Base-by-base conservation (phyloP, 2,888 invertebrate species). In the Apotomis betuletana region DNA sequence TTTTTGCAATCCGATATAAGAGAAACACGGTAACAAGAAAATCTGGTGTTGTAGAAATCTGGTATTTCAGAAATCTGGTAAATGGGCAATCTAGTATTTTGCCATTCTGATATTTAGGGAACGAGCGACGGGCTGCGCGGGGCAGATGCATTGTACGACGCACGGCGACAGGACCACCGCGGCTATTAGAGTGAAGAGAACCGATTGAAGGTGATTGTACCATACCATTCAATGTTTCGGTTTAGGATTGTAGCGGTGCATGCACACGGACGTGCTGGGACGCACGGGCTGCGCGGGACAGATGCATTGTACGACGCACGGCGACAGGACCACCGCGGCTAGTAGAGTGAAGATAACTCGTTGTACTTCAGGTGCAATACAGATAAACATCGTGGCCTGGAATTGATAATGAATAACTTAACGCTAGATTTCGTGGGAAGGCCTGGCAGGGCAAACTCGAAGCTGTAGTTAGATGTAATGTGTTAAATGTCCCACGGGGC, bases 231-330 rank as follows among this genome's bases (percentile, higher is more conserved):
- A 15, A 79, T 70, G 70, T 57, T 72, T 71, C 38, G 67, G 9
- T 1, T 49, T 10, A 49, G 49, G 49, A 59, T 77, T 78, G 46
- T 87, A 74, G 44, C 87, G 85, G 61, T 90, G 91, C 90, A 91
- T 86, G 84, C 91, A 91, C 61, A 91, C 89, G 79, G 82, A 81
- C 78, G 90, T 85, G 73, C 90, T 88, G 0, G 79, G 75, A 27
- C 72, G 77, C 81, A 84, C 59, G 69, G 75, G 58, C 49, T 71
- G 76, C 68, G 78, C 5, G 69, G 82, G 80, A 68, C 90, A 91
- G 44, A 83, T 79, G 72, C 85, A 84, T 83, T 91, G 91, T 80
- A 91, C 62, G 77, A 89, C 83, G 81, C 90, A 91, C 55, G 91
- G 91, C 60, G 91, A 82, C 80, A 88, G 72, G 51, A 81, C 83